phyloP scores from a whole-genome alignment of 2,113 vertebrate species.

The Dicentrarchus labrax region DNA sequence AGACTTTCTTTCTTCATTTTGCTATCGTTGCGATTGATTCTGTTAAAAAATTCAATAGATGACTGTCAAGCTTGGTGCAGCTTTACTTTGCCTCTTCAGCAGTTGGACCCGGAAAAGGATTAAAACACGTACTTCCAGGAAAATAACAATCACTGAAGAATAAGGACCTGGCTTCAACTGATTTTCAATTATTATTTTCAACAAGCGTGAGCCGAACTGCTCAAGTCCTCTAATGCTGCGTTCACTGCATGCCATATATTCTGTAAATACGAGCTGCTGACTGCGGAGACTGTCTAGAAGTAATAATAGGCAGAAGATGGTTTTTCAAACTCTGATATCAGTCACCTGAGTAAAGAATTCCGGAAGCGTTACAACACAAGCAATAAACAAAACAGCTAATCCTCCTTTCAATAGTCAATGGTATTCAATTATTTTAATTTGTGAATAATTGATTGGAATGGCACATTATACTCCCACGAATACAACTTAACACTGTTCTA shows the following conservation, averaged over 20 bases:
- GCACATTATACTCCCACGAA: constrained; percentile 32
- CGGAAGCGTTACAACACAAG: constrained; percentile 44
- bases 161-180: constrained; percentile 34
- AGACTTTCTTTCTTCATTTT: not conserved
- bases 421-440: constrained; percentile 58
- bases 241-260: constrained; percentile 44
- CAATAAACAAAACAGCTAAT: constrained; percentile 46
- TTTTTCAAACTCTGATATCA: constrained; percentile 45
- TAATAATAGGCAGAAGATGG: constrained; percentile 41
- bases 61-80: not conserved
- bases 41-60: constrained; percentile 29
- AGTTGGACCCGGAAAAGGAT: constrained; percentile 20
- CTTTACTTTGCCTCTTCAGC: constrained; percentile 36
- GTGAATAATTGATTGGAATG: constrained; percentile 50
- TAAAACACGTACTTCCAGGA: constrained; percentile 47
- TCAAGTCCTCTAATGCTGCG: constrained; percentile 18
- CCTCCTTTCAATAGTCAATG: constrained; percentile 16
- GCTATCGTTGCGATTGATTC: constrained; percentile 3
- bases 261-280: constrained; percentile 51
- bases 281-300: constrained; percentile 27
- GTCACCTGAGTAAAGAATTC: constrained; percentile 56
- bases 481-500: constrained; percentile 12
- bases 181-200: constrained; percentile 70
- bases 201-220: constrained; percentile 38
- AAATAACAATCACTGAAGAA: constrained; percentile 58